Base-by-base conservation (phyloP, 2,113 vertebrate species). In the Hystrix brachyura region DNA sequence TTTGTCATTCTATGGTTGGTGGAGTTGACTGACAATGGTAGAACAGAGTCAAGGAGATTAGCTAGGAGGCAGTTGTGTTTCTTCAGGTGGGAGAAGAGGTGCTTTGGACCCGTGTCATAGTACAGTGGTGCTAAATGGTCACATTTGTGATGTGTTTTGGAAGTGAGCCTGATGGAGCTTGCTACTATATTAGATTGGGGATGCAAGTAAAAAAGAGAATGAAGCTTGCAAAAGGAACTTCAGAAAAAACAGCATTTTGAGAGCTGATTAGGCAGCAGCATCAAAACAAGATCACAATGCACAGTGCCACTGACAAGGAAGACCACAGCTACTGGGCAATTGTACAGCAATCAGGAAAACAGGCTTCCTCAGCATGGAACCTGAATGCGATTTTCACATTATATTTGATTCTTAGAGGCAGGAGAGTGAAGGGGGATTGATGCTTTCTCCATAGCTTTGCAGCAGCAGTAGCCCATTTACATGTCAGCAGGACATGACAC, bases 301-400 rank as follows among this genome's bases (percentile, higher is more conserved):
- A 27, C 13, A n/a, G 0, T 57, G 11, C 17, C 2, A 32, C 32
- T 21, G 79, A 64, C 64, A 64, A 7, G 17, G 34, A 89, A 93
- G 67, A 85, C 2, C 4, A 32, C 29, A 55, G n/a, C 21, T 32
- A 12, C 5, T 9, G 19, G 29, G 38, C 6, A 38, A 71, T 38
- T 15, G 5, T 64, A 43, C 38, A 71, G 7, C 43, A 85, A 53
- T 78, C 21, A 69, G 57, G 34, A 87, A 88, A 95, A 74, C 80
- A 51, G 23, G 93, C 53, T 76, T 87, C 38, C 18, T 86, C 5
- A 69, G 3, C 53, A 43, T 29, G 25, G 43, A 79, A 67, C 79
- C 14, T 91, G 38, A 84, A 93, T 91, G 46, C n/a, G 60, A 43
- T 43, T 94, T 94, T 88, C 51, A 53, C 55, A 34, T 81, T 91